Base-by-base conservation (phyloP, 2,888 invertebrate genomes). In the Sphaeridia pumilis region DNA sequence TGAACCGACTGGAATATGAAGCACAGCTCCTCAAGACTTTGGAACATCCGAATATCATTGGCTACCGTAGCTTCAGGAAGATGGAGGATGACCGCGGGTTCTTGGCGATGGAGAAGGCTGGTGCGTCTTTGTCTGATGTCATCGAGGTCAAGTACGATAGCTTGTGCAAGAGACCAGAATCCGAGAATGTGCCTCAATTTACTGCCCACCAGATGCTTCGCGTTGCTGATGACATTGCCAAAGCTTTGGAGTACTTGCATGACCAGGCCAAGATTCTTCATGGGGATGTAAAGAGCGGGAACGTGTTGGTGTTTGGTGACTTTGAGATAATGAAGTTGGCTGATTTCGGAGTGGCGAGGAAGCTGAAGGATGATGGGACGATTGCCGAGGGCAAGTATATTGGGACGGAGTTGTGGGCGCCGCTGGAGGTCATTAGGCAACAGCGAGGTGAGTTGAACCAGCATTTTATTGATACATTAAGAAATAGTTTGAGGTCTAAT, bases 201-300 rank as follows among this genome's bases (percentile, higher is more conserved):
- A 70, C 76, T n/a, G 75, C 79, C 0, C 70, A 72, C 38, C 71
- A 78, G 26, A 83, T 85, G 56, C 67, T 79, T 17, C 81, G 79
- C 71, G 80, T 87, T 55, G 76, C 77, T 3, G 66, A 70, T 41
- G 84, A 86, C 68, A 74, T 85, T 49, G 75, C 79, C 1, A 78
- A 76, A 66, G 88, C 82, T 0, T 69, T 89, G 1, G 76, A 83
- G 66, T 88, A 88, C 71, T 72, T 89, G 2, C 89, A 89, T 68
- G 79, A 78, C 1, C 77, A 76, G 57, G 80, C 78, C 48, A 75
- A 77, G 48, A 72, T 87, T 38, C 70, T 89, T 7, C 89, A 89
- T 57, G 85, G 87, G 26, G 89, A 89, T 69, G 73, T 89, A 35
- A 88, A 89, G 71, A 87, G 87, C 0, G 83, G 79, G 67, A 89